Base-by-base conservation (phyloP, 64 coral and sea anemone species). In the Actinia equina region DNA sequence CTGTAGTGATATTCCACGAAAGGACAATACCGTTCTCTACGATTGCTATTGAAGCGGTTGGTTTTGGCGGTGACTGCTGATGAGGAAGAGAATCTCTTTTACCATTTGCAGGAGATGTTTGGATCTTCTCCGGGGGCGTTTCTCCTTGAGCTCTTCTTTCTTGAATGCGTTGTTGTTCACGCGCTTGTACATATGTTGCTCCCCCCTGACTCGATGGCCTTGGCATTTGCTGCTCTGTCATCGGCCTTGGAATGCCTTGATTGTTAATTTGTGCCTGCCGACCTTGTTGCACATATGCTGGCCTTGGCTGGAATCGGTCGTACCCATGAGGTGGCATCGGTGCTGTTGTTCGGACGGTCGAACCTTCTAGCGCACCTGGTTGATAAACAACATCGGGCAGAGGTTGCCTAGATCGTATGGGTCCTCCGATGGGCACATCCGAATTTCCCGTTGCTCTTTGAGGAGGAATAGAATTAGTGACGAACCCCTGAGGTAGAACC, bases 1-100 rank as follows among this genome's bases (percentile, higher is more conserved):
- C 85, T 45, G 87, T 81, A 26, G 86, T 62, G 85, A 99, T 93
- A n/a, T 90, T 95, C 97, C 97, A 99, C 2, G 97, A 99, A 11
- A 99, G 46, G 22, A 99, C 97, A 9, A 99, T 99, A 4, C 93
- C 93, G 22, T 93, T 92, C 22, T 95, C 58, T 82, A 89, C 83
- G 9, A 90, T 85, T 15, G 91, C 88, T 23, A 99, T 99, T 1
- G 93, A 95, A 11, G 90, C 93, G 7, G 81, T 88, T 6, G 97
- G 97, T 16, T 95, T 93, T 13, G 90, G 88, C 25, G 88, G 97
- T 8, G 77, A 81, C 30, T 17, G 77, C 16, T 60, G 82, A 0
- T 27, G 83, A 23, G 53, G n/a, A 62, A 11, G 8, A 14, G 69
- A 30, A 41, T 74, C 69, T 74, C 13, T 74, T 74, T 26, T 16